Evolutionary conservation across 2,113 vertebrate genomes (phyloP), one percentile per base, ranked within the genome.

Genomic region (Capreolus pygargus): DNA sequence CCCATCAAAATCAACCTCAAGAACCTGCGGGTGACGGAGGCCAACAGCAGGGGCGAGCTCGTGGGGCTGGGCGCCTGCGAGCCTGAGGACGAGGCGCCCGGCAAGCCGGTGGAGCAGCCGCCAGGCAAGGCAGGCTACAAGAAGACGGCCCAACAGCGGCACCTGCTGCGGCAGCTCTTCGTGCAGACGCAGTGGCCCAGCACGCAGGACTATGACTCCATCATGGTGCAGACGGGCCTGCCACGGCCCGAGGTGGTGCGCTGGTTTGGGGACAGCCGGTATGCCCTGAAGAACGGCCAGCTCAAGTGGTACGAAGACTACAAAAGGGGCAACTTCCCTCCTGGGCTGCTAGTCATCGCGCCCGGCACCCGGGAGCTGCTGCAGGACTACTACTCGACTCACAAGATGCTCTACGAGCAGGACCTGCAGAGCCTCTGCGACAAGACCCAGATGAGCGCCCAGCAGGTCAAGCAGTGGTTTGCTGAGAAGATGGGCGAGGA

Each of bases 1-100:
- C 99, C 99, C 81, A 99, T 99, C 97, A 99, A 99, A 98, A 99
- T 99, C 96, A 99, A 99, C 97, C 99, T 99, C 88, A 99, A 99
- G 97, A 99, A 99, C 99, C 99, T 99, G 88, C 99, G 99, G 93
- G 99, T 99, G 95, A 99, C 99, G 0, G 99, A 99, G 97, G 99
- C 99, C 83, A 99, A 98, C 0, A 99, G 99, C 91, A 99, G 99
- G 98, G 96, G 3, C 0, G 98, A 99, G 88, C 79, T 96, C 10
- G 95, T 33, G 0, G 98, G 86, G 23, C 61, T 94, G 0, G 54
- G 91, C 0, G 2, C 91, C 58, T 97, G 88, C 0, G 98, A 98
- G 47, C 93, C 95, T 0, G 98, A 97, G 52, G 98, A 97, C 0
- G 98, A 97, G 0, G 98, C 55, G 23, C 94, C 97, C 0, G 97